phyloP scores from a whole-genome alignment of 2,888 invertebrate genomes.

The Oeneis ivallda region DNA sequence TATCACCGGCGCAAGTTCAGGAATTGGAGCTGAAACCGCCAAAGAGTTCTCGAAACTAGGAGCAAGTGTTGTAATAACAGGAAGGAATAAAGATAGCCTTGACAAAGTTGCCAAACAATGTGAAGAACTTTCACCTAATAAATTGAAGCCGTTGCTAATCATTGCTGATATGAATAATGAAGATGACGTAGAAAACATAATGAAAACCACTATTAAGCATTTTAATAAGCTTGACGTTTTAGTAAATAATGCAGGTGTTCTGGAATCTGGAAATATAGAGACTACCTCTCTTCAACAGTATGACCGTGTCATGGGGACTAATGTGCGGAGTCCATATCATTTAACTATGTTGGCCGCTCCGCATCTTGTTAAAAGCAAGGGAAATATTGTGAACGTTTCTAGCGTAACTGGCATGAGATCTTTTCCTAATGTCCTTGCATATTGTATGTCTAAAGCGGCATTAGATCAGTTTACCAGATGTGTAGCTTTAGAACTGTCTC shows the following conservation, averaged over 20 bases:
- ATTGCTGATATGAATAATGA: conserved; percentile 86
- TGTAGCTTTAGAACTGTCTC: conserved; percentile 90
- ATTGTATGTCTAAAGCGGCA: conserved; percentile 95
- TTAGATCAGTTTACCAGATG: conserved; percentile 97
- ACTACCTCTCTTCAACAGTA: conserved; percentile 90
- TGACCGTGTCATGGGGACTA: conserved; percentile 93
- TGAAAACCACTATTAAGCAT: conserved; percentile 84
- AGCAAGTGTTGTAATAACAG: conserved; percentile 84
- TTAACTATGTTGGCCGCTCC: conserved; percentile 93
- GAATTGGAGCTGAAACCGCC: conserved; percentile 88
- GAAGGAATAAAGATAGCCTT: conserved; percentile 86
- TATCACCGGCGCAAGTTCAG: conserved; percentile 87
- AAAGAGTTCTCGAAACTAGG: conserved; percentile 85
- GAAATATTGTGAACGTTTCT: conserved; percentile 95
- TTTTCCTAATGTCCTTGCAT: conserved; percentile 94
- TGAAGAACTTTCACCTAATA: conserved; percentile 59
- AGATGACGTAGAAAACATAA: conserved; percentile 83
- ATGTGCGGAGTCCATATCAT: conserved; percentile 89
- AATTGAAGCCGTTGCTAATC: conserved; percentile 77
- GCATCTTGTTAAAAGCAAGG: conserved; percentile 88
- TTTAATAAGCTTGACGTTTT: conserved; percentile 88
- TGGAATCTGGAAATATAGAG: conserved; percentile 91
- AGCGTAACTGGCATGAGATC: conserved; percentile 94
- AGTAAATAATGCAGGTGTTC: conserved; percentile 94
- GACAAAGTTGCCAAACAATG: conserved; percentile 83